A percentile compares a stretch with the other conserved stretches of the same genome.
Conservation (phyloP, 2,888 invertebrate genomes). For the Rotaria magnacalcarata region DNA sequence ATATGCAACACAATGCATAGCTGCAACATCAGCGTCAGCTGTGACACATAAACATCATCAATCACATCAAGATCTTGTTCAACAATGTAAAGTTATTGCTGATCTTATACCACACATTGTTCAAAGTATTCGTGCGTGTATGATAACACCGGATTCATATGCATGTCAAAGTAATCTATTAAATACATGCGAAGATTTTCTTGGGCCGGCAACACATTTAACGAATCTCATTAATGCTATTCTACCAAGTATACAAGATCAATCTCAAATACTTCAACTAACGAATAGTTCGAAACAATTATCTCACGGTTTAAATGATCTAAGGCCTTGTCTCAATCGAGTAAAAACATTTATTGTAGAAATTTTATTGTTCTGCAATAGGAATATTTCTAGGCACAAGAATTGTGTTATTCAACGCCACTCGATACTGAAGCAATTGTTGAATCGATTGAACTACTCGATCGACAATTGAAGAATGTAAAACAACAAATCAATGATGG, state of each 20-base stretch:
- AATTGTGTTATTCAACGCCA: constrained; percentile 67
- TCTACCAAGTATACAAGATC: constrained; percentile 43
- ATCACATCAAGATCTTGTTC: constrained; percentile 70
- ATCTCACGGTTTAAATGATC: constrained; percentile 39
- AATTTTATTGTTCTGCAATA: background rate
- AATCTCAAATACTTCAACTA: constrained; percentile 38
- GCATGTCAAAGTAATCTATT: constrained; percentile 75
- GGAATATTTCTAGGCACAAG: constrained; percentile 62
- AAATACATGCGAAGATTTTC: constrained; percentile 75
- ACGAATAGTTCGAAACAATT: constrained; percentile 45
- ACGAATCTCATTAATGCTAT: constrained; percentile 18
- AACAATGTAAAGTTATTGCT: constrained; percentile 70
- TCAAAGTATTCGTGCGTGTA: constrained; percentile 64
- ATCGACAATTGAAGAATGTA: constrained; percentile 76
- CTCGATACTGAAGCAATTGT: constrained; percentile 77
- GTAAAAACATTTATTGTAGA: background rate
- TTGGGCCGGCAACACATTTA: constrained; percentile 44
- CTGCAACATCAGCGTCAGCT: constrained; percentile 78
- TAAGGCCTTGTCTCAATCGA: constrained; percentile 33
- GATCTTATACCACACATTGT: constrained; percentile 76
- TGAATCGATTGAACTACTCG: constrained; percentile 73
- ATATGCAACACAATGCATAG: constrained; percentile 82
- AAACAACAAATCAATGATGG: constrained; percentile 71
- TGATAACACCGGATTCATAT: constrained; percentile 69
- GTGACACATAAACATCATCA: constrained; percentile 65